Conservation (phyloP, 2,113 vertebrate species). For the Rhea pennata region DNA sequence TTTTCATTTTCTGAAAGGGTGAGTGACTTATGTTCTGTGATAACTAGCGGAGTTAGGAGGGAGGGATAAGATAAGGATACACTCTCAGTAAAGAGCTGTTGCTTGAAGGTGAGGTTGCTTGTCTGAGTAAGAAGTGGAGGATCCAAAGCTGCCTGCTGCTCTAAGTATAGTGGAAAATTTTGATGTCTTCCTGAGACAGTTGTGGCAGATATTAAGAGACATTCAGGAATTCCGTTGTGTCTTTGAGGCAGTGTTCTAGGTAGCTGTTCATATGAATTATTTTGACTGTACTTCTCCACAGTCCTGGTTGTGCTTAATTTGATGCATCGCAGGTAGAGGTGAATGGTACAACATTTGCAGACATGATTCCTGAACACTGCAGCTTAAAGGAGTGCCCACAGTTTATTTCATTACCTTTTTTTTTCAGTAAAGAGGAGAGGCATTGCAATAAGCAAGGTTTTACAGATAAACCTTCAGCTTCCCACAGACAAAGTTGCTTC, state of each 20-base stretch:
- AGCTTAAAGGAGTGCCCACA: not conserved
- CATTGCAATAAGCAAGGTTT: not conserved
- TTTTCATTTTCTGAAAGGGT: not conserved
- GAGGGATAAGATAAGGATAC: not conserved
- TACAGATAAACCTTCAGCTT: not conserved
- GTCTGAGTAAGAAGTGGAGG: not conserved
- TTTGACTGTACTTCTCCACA: conserved; percentile 6
- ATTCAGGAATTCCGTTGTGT: not conserved
- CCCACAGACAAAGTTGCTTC: not conserved
- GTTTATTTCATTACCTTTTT: not conserved
- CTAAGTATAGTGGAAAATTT: not conserved
- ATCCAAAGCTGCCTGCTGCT: not conserved
- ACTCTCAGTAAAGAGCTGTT: not conserved
- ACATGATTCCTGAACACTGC: not conserved
- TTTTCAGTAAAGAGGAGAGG: not conserved
- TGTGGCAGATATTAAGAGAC: not conserved
- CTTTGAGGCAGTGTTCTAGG: not conserved
- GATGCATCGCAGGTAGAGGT: not conserved
- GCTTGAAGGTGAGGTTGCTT: not conserved
- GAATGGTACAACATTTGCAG: not conserved
- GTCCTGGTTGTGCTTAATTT: not conserved
- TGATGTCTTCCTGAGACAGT: not conserved
- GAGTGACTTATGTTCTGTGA: not conserved
- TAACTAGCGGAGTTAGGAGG: not conserved
- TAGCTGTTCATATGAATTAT: not conserved